These are phyloP conservation scores for Gracilinanus agilis DNA, from an alignment of 2,113 vertebrate species.

Conservation along the genomic window DNA sequence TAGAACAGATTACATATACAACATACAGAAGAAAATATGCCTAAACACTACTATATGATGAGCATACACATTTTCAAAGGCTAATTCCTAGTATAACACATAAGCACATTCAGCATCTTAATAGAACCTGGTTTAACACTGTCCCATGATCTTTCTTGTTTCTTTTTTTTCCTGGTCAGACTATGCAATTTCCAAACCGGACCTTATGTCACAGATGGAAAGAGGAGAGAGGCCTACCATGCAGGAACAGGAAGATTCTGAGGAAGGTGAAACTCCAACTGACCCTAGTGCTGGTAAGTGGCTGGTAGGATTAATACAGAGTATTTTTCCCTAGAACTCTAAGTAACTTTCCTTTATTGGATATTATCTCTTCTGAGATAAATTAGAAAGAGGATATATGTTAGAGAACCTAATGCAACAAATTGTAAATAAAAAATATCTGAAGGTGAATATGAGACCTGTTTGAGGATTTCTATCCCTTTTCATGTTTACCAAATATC, in stretches of 20 bases:
- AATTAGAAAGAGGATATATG: neutral
- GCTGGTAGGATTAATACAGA: neutral
- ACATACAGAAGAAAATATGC: neutral
- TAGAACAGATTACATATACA: neutral
- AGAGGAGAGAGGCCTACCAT: slow-evolving; percentile 78
- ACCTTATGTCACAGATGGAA: slow-evolving; percentile 86
- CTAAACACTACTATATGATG: neutral
- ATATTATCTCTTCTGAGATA: neutral
- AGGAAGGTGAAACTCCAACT: slow-evolving; percentile 82
- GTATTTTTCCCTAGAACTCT: neutral
- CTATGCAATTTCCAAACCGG: slow-evolving; percentile 89
- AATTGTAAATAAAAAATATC: neutral
- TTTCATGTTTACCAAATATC: neutral
- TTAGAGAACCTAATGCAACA: neutral
- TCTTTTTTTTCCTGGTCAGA: slow-evolving; percentile 77
- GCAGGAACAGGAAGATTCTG: slow-evolving; percentile 82
- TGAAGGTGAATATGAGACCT: neutral
- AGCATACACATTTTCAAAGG: neutral
- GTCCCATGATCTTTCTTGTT: neutral
- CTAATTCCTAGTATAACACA: neutral
- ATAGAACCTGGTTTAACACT: neutral
- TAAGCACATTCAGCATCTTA: neutral
- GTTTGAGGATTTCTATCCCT: neutral
- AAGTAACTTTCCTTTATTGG: neutral
- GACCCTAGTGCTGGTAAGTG: slow-evolving; percentile 85